Percentiles rank a stretch among this genome's conserved stretches.
phyloP scores from a whole-genome alignment of 1,140 invertebrate species.

The Drosophila lacteicornis region DNA sequence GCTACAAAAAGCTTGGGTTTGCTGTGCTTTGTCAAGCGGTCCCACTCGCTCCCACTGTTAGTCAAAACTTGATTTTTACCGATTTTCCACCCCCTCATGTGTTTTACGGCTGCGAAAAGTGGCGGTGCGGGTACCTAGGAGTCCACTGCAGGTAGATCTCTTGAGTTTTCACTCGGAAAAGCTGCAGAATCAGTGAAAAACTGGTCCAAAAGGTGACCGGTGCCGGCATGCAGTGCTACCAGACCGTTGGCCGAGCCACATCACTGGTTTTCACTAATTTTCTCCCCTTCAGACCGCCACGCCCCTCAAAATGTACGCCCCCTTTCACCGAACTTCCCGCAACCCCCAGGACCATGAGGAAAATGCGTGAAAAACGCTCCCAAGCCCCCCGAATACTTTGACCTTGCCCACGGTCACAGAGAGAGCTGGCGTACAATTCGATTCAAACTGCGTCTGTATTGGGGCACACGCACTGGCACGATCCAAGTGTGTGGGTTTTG shows the following conservation, averaged over 20 bases:
- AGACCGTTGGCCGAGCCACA: neutral
- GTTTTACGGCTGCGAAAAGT: neutral
- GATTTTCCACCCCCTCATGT: neutral
- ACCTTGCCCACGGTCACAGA: constrained; percentile 19
- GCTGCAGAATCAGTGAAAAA: neutral
- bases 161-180: neutral
- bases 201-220: neutral
- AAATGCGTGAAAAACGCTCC: constrained; percentile 6
- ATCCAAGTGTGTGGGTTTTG: constrained; percentile 3
- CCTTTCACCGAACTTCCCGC: no score
- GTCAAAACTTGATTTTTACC: neutral
- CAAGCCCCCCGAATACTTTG: neutral
- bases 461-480: constrained; percentile 5
- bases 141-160: neutral
- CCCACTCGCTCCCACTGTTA: neutral
- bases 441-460: neutral
- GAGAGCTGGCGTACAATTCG: constrained; percentile 10
- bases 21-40: neutral
- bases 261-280: neutral
- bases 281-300: neutral
- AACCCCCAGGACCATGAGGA: neutral
- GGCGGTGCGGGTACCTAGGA: no score
- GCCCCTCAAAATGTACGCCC: neutral
- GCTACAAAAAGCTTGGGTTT: neutral
- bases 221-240: constrained; percentile 7